Percentiles rank a stretch among this genome's conserved stretches.
Evolutionary conservation across 2,888 invertebrate species (phyloP).

Genomic region (Calameuta filiformis): DNA sequence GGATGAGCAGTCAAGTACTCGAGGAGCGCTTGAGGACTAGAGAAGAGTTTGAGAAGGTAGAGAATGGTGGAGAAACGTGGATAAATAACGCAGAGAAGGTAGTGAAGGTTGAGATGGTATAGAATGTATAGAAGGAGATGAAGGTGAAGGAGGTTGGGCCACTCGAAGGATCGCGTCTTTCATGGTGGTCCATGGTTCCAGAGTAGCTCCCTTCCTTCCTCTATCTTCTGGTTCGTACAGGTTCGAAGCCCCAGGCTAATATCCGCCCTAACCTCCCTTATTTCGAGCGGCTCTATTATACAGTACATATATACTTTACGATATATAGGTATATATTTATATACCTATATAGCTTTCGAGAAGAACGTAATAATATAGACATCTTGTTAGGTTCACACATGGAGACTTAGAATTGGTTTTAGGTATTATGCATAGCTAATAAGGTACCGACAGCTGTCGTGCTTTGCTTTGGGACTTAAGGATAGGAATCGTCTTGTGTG

Average conservation of each 20-base stretch:
- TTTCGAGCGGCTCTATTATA: conserved; percentile 27
- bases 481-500: conserved; percentile 4
- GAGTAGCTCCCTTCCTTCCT: conserved; percentile 49
- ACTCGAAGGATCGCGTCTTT: conserved; percentile 52
- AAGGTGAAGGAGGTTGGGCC: conserved; percentile 39
- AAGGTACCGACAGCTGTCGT: conserved; percentile 44
- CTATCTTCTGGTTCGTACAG: conserved; percentile 43
- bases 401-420: conserved; percentile 53
- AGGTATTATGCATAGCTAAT: conserved; percentile 59
- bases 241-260: conserved; percentile 47
- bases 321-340: not conserved
- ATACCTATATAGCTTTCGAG: conserved; percentile 24
- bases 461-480: conserved; percentile 1
- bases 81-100: conserved; percentile 11
- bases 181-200: conserved; percentile 58
- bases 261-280: conserved; percentile 47
- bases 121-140: conserved; percentile 14
- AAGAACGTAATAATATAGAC: conserved; percentile 62
- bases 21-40: conserved; percentile 16
- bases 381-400: conserved; percentile 58
- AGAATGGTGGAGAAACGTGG: conserved; percentile 20
- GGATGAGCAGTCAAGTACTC: not conserved
- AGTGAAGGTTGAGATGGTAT: conserved; percentile 1
- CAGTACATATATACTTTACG: not conserved
- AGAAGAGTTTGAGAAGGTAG: conserved; percentile 16